Evolutionary conservation across 2,888 invertebrate species (phyloP).

Genomic region (Harpagoxenus sublaevis): DNA sequence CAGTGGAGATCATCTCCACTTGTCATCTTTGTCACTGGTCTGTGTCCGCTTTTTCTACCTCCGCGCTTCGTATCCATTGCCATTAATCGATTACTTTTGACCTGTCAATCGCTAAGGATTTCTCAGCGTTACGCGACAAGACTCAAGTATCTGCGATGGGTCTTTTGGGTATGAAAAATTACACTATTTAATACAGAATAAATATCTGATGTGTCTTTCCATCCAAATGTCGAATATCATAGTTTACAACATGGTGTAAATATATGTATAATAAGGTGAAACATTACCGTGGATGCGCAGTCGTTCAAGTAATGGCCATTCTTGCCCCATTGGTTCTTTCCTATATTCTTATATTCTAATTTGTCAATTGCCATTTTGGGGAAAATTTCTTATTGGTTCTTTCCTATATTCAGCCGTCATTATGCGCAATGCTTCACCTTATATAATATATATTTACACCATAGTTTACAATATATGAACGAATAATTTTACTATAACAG

Average conservation of each 20-base stretch:
- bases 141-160: background rate
- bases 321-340: too few species aligned
- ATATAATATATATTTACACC: too few species aligned
- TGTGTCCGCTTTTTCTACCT: constrained; percentile 49
- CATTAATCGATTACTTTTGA: constrained; percentile 27
- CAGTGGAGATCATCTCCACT: constrained; percentile 36
- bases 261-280: too few species aligned
- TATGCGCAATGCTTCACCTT: too few species aligned
- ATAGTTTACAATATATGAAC: background rate
- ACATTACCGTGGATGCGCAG: too few species aligned
- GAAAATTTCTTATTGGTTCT: too few species aligned
- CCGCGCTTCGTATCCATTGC: constrained; percentile 9
- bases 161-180: background rate
- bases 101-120: constrained; percentile 27
- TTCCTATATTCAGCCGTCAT: too few species aligned
- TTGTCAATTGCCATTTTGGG: too few species aligned
- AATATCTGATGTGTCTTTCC: background rate
- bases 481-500: background rate
- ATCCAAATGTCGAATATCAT: background rate
- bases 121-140: background rate
- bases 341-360: too few species aligned
- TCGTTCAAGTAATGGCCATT: too few species aligned
- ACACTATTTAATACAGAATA: background rate
- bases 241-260: background rate
- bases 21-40: constrained; percentile 54